These are phyloP conservation scores for Rhyacichthys aspro DNA, from an alignment of 2,797 vertebrate genomes.

Conservation along the genomic window DNA sequence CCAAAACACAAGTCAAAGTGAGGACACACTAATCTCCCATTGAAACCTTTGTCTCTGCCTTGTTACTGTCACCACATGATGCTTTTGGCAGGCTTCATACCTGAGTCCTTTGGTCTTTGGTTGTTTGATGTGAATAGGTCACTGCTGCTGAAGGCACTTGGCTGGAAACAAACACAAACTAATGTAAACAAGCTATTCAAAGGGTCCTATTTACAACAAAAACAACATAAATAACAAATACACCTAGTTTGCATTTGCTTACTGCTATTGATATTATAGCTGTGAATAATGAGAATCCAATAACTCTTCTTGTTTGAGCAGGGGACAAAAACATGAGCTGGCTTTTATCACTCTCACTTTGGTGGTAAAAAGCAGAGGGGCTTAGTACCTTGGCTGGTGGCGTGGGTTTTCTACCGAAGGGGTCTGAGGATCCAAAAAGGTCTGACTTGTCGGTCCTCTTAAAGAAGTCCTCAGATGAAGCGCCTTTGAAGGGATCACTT, in stretches of 20 bases:
- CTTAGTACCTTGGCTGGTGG: constrained; percentile 85
- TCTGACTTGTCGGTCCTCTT: constrained; percentile 85
- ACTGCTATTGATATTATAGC: not conserved
- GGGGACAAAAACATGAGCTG: not conserved
- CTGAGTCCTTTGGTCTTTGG: constrained; percentile 87
- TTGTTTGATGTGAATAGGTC: constrained; percentile 85
- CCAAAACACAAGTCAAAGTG: constrained; percentile 9
- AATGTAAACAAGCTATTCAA: no score
- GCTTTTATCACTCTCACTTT: not conserved
- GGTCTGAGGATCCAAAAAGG: constrained; percentile 87
- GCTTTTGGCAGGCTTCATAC: constrained; percentile 64
- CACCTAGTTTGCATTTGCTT: no score
- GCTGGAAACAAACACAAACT: constrained; percentile 70
- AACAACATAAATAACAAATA: no score
- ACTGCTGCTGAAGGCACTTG: constrained; percentile 84
- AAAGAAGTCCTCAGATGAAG: constrained; percentile 86
- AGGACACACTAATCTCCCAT: not conserved
- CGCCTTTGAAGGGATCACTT: constrained; percentile 76
- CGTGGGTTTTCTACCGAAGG: constrained; percentile 84
- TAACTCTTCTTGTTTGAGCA: no score
- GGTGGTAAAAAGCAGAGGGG: not conserved
- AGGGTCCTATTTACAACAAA: no score
- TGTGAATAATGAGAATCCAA: not conserved
- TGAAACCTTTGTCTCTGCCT: not conserved
- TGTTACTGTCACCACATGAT: not conserved